A percentile compares a stretch with the other conserved stretches of the same genome.
These are phyloP conservation scores for Catonia carolina DNA, from an alignment of 2,888 invertebrate species.

Conservation along the genomic window DNA sequence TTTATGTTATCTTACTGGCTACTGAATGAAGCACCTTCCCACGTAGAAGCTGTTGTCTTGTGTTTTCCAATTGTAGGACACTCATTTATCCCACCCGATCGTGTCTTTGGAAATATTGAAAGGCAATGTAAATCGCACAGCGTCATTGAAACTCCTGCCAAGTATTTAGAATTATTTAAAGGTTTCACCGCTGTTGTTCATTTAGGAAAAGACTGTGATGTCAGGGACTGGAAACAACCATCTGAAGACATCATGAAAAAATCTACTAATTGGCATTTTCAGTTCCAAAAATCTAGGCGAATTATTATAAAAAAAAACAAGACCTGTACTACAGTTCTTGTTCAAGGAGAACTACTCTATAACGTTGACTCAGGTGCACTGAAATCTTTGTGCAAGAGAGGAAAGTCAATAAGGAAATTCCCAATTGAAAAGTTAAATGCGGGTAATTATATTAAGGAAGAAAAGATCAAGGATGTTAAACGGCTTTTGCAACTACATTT, in stretches of 20 bases:
- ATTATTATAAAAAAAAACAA: slow-evolving; percentile 8
- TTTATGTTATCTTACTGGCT: slow-evolving; percentile 35
- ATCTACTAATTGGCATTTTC: slow-evolving; percentile 19
- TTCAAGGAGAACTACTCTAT: slow-evolving; percentile 5
- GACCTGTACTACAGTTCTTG: slow-evolving; percentile 1
- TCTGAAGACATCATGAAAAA: slow-evolving; percentile 12
- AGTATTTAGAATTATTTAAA: slow-evolving; percentile 29
- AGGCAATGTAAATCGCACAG: slow-evolving; percentile 28
- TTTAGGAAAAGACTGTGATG: no score
- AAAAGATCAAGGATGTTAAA: no score
- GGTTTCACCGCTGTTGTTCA: slow-evolving; percentile 29
- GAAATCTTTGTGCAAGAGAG: no score
- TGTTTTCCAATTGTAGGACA: slow-evolving; percentile 36
- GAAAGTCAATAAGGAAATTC: no score
- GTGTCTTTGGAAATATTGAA: slow-evolving; percentile 37
- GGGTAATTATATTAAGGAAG: no score
- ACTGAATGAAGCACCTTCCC: slow-evolving; percentile 21
- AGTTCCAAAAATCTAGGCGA: slow-evolving; percentile 18
- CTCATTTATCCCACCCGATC: slow-evolving; percentile 35
- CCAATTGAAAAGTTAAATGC: no score
- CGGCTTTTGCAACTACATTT: no score
- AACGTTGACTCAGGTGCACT: no score
- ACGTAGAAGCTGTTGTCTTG: slow-evolving; percentile 28
- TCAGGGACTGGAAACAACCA: slow-evolving; percentile 28
- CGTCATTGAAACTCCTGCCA: slow-evolving; percentile 27